These are phyloP conservation scores for Cyclopterus lumpus DNA, from an alignment of 2,797 vertebrate species.

Conservation along the genomic window DNA sequence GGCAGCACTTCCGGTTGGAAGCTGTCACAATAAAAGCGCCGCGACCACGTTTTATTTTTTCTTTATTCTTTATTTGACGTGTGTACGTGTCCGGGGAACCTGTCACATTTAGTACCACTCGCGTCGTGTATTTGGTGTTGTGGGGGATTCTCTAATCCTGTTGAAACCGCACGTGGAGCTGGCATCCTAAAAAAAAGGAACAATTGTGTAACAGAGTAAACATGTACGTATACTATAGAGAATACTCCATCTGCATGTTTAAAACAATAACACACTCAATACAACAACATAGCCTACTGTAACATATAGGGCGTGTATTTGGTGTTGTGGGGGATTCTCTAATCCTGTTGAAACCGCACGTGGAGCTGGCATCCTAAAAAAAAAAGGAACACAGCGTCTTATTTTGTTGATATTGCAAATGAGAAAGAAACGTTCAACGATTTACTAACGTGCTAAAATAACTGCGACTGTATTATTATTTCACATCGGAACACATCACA, in stretches of 20 bases:
- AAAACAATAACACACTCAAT: too few relatives aligned
- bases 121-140: not conserved
- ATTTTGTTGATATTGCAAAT: not conserved
- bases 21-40: constrained; percentile 37
- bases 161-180: not conserved
- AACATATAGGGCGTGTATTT: too few relatives aligned
- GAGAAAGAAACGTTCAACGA: not conserved
- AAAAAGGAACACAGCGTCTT: not conserved
- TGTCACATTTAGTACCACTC: not conserved
- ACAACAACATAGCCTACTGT: too few relatives aligned
- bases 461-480: too few relatives aligned
- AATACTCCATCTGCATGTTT: too few relatives aligned
- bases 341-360: not conserved
- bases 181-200: not conserved
- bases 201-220: too few relatives aligned
- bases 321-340: not conserved
- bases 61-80: too few relatives aligned
- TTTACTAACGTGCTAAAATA: not conserved
- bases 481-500: too few relatives aligned
- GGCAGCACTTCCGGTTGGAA: not conserved
- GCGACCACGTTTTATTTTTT: not conserved
- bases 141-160: not conserved
- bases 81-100: too few relatives aligned
- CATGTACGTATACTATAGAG: too few relatives aligned
- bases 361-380: not conserved